Base-by-base conservation (phyloP, 35 echinoderm and acorn worm species). In the Nesometra sesokonis region DNA sequence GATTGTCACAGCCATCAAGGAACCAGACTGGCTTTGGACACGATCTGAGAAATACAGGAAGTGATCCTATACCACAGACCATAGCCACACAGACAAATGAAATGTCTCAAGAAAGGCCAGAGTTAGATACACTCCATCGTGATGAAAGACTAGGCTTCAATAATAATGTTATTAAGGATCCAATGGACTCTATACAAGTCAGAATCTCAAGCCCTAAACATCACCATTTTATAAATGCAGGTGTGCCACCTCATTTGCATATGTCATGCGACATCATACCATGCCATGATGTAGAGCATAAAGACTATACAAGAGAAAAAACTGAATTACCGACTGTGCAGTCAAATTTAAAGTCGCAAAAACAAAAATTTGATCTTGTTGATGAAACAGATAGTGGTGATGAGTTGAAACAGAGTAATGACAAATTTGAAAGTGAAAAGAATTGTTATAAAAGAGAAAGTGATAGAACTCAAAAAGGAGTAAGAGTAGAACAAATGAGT, bases 221-320 rank as follows among this genome's bases (percentile, higher is more conserved):
- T 47, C 37, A 29, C 0, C 2, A 35, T 78, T 32, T 7, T 36
- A 30, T 5, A 0, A 77, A 82, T 21, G 13, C 32, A 40, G 1
- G 89, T 83, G 83, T 97, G 13, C 15, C 31, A 32, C 94, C 94
- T 86, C 94, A 97, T 87, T 86, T 79, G 80, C 94, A 97, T 93
- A 83, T 97, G 91, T 87, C 91, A 78, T 97, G 94, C 91, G 94
- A 97, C 86, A 97, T 97, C 21, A 88, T 97, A 46, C 94, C 94
- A 23, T 97, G 94, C 67, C 76, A 47, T 19, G 77, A 91, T 31
- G 82, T 39, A 17, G 40, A 23, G 36, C 86, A 83, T 46, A 89
- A 94, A 27, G 29, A 30, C 21, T 86, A 91, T 47, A 35, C 39
- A 5, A 77, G 33, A 29, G 80, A 85, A 30, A 37, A 29, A 29